These are phyloP conservation scores for Eretmochelys imbricata DNA, from an alignment of 2,113 vertebrate genomes.

Conservation along the genomic window DNA sequence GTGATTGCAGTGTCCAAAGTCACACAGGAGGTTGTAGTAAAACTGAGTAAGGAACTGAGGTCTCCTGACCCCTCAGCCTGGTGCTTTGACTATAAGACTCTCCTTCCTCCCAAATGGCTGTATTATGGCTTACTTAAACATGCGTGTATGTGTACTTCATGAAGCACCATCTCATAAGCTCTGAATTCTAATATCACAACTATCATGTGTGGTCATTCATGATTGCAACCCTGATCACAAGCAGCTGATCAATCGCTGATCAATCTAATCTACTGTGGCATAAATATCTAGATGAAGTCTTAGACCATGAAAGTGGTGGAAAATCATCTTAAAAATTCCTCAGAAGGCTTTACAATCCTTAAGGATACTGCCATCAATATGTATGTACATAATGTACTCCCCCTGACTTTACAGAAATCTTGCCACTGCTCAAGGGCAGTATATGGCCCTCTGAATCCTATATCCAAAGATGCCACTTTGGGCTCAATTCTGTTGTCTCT, in stretches of 20 bases:
- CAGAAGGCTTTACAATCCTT: neutral
- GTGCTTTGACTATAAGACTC: neutral
- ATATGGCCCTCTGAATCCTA: neutral
- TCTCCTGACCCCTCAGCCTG: neutral
- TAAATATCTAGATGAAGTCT: neutral
- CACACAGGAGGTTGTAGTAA: neutral
- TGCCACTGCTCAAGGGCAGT: neutral
- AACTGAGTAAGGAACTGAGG: neutral
- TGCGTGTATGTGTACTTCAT: neutral
- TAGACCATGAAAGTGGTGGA: neutral
- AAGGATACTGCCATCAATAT: neutral
- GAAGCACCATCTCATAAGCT: neutral
- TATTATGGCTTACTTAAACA: neutral
- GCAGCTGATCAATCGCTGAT: neutral
- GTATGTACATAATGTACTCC: neutral
- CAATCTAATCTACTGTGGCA: neutral
- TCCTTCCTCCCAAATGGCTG: neutral
- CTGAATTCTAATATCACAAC: neutral
- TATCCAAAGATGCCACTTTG: neutral
- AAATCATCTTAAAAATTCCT: neutral
- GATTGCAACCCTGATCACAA: neutral
- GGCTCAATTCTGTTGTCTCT: neutral
- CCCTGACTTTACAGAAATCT: neutral
- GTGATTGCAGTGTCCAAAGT: neutral
- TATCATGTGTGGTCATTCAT: neutral